Evolutionary conservation across 2,797 vertebrate genomes (phyloP).

Genomic region (Morus bassanus): DNA sequence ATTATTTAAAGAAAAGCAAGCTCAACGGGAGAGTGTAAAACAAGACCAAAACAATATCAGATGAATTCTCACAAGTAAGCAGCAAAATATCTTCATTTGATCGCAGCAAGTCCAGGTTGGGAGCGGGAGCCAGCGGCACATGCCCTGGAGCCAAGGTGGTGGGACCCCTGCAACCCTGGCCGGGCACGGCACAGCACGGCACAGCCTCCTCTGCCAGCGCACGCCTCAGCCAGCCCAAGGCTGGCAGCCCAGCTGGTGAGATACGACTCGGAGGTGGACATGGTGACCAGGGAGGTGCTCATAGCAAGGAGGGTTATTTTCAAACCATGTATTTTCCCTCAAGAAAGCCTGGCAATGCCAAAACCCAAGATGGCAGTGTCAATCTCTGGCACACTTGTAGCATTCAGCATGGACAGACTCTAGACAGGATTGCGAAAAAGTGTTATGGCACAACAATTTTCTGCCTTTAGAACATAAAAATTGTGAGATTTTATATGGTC

Average conservation of each 20-base stretch:
- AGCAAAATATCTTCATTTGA: neutral
- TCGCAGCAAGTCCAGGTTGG: neutral
- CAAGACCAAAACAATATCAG: neutral
- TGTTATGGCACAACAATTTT: fast-evolving
- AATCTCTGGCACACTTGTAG: neutral
- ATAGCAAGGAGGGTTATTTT: neutral
- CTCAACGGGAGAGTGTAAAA: neutral
- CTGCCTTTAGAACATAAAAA: neutral
- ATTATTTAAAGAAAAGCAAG: neutral
- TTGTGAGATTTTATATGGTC: neutral
- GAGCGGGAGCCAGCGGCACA: fast-evolving
- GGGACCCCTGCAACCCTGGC: neutral
- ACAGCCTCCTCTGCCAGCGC: neutral
- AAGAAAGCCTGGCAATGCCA: neutral
- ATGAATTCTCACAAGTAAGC: fast-evolving
- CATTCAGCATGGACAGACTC: fast-evolving
- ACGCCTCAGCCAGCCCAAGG: neutral
- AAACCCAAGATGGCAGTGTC: neutral
- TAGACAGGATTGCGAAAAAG: fast-evolving
- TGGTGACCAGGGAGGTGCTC: neutral
- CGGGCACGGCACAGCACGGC: fast-evolving
- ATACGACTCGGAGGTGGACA: fast-evolving
- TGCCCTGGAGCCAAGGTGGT: neutral
- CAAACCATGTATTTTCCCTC: neutral
- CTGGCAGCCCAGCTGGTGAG: neutral